phyloP scores from a whole-genome alignment of 1,140 invertebrate genomes.

The Drosophila kepulauana region DNA sequence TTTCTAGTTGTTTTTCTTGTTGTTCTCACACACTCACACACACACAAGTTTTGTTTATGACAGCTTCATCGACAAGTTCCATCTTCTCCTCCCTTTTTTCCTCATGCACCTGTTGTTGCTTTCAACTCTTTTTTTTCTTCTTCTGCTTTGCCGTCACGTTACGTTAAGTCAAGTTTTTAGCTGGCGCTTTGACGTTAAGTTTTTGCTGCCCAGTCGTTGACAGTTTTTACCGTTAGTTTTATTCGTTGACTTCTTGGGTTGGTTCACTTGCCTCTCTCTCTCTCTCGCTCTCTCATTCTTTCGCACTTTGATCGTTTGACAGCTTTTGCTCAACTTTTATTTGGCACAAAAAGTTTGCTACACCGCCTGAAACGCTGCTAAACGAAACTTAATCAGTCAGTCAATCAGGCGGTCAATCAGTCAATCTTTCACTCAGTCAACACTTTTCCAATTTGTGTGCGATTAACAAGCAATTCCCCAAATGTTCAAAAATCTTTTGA shows the following conservation, averaged over 20 bases:
- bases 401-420: constrained; percentile 39
- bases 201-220: constrained; percentile 59
- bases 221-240: constrained; percentile 67
- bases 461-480: constrained; percentile 54
- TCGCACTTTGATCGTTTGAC: constrained; percentile 37
- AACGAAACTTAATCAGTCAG: constrained; percentile 1
- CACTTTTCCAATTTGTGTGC: constrained; percentile 65
- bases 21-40: constrained; percentile 13
- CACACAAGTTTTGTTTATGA: constrained; percentile 55
- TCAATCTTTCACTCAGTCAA: constrained; percentile 50
- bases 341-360: constrained; percentile 58
- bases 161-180: constrained; percentile 59
- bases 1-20: constrained; percentile 11
- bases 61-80: constrained; percentile 27
- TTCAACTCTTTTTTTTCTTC: constrained; percentile 22
- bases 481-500: constrained; percentile 24
- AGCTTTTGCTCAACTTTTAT: constrained; percentile 53
- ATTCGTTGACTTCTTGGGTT: constrained; percentile 27
- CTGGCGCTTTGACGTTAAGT: constrained; percentile 62
- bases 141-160: constrained; percentile 54
- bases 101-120: constrained; percentile 43
- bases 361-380: constrained; percentile 1
- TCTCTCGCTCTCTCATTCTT: neutral
- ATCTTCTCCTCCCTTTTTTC: neutral
- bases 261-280: neutral